Evolutionary conservation across 2,113 vertebrate species (phyloP).

Genomic region (Agelaius phoeniceus): DNA sequence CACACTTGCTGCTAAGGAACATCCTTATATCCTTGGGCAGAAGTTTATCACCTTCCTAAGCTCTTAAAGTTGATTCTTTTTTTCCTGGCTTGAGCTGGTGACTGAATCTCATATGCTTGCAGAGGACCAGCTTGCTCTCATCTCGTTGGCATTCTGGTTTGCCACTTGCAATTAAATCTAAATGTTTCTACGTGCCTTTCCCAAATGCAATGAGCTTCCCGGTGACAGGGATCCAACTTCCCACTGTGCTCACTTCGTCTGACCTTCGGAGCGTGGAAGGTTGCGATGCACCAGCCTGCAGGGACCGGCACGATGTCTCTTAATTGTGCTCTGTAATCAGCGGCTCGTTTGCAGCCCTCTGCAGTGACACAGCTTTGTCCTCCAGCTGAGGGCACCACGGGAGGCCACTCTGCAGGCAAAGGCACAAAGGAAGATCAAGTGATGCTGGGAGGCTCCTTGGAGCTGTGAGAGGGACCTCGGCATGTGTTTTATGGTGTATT

Average conservation of each 20-base stretch:
- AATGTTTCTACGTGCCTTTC: neutral
- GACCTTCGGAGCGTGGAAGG: constrained; percentile 3
- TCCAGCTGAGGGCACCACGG: neutral
- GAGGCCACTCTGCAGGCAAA: neutral
- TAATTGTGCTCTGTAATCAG: constrained; percentile 42
- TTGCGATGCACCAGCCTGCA: neutral
- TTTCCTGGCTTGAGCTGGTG: neutral
- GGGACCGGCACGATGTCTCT: neutral
- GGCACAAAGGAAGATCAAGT: neutral
- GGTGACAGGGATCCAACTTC: neutral
- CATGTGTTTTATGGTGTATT: neutral
- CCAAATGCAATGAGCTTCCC: neutral
- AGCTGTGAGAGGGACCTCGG: neutral
- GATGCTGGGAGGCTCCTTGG: neutral
- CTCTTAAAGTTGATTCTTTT: neutral
- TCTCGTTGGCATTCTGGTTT: neutral
- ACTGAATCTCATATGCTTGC: neutral
- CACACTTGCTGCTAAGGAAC: neutral
- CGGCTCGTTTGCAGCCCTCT: neutral
- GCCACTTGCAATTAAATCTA: neutral
- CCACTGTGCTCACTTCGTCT: neutral
- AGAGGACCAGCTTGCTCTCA: neutral
- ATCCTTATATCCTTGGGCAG: neutral
- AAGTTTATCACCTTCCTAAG: neutral
- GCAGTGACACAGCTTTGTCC: constrained; percentile 49